phyloP scores from a whole-genome alignment of 2,113 vertebrate genomes.

The Ictalurus punctatus region DNA sequence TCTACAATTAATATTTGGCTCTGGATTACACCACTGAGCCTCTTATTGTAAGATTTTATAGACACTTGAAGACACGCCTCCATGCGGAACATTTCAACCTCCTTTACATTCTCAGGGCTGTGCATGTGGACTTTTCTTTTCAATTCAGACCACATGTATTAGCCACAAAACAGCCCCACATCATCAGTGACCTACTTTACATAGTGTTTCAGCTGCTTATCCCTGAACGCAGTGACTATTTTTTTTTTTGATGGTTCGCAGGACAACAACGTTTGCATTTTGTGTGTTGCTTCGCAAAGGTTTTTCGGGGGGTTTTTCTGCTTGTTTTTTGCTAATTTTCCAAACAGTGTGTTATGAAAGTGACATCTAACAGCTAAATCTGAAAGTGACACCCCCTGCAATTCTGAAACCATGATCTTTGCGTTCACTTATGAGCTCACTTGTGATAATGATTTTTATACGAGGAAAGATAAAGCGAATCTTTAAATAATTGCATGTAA shows the following conservation, averaged over 20 bases:
- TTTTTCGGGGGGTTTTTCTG: too few relatives aligned
- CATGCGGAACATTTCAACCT: background rate
- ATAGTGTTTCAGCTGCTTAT: background rate
- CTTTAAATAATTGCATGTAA: background rate
- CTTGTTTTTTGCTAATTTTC: background rate
- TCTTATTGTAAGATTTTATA: background rate
- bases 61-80: background rate
- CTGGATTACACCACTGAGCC: background rate
- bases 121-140: background rate
- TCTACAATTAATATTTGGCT: background rate
- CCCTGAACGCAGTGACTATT: background rate
- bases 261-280: background rate
- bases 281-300: background rate
- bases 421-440: too few relatives aligned
- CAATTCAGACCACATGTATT: background rate
- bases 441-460: background rate
- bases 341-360: background rate
- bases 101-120: background rate
- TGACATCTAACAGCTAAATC: background rate
- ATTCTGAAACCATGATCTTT: background rate
- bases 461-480: background rate
- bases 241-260: background rate
- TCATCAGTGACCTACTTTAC: background rate
- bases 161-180: background rate
- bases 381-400: background rate